Conservation (phyloP, 2,113 vertebrate genomes). For the Leptodactylus fuscus region DNA sequence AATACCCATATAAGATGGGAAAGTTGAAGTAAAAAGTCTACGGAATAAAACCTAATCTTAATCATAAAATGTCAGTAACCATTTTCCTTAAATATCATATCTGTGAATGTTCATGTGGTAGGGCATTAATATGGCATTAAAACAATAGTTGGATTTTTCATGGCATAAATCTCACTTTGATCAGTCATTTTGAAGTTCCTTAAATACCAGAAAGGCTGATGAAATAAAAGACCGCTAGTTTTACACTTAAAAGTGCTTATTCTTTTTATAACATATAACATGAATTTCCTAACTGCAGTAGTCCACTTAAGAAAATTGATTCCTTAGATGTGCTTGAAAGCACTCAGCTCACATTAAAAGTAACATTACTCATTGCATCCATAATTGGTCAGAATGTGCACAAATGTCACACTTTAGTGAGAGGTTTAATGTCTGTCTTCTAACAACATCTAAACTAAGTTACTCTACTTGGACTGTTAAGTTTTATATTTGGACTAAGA, state of each 20-base stretch:
- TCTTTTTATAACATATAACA: slow-evolving; percentile 26
- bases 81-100: slow-evolving; percentile 52
- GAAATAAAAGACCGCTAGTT: slow-evolving; percentile 19
- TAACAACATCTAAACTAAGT: neutral
- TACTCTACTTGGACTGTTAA: neutral
- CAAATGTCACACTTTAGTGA: slow-evolving; percentile 36
- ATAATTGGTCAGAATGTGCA: slow-evolving; percentile 31
- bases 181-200: slow-evolving; percentile 21
- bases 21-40: slow-evolving; percentile 20
- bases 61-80: slow-evolving; percentile 57
- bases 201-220: slow-evolving; percentile 4
- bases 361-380: slow-evolving; percentile 11
- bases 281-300: slow-evolving; percentile 35
- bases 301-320: slow-evolving; percentile 58
- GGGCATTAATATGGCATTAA: slow-evolving; percentile 50
- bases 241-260: neutral
- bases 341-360: slow-evolving; percentile 26
- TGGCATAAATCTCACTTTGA: slow-evolving; percentile 46
- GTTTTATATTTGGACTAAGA: neutral
- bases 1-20: slow-evolving; percentile 3
- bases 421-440: neutral
- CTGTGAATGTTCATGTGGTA: slow-evolving; percentile 25
- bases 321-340: slow-evolving; percentile 54
- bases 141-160: slow-evolving; percentile 14
- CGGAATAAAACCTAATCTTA: slow-evolving; percentile 22